Evolutionary conservation across 2,113 vertebrate genomes (phyloP).

Genomic region (Corythornis vintsioides): DNA sequence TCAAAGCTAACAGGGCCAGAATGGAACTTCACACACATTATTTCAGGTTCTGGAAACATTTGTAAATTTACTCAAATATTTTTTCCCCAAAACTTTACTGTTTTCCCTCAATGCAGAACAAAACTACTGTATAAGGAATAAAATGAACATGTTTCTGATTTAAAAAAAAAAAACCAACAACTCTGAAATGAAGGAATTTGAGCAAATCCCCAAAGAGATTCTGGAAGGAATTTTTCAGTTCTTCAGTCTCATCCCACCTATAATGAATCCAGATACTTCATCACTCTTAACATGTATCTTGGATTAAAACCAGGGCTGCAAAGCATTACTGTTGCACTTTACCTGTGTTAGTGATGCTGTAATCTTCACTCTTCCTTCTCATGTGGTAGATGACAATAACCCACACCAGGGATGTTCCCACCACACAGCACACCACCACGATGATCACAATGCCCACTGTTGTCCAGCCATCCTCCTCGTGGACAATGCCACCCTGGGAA

Average conservation of each 20-base stretch:
- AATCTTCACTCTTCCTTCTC: conserved; percentile 83
- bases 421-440: conserved; percentile 83
- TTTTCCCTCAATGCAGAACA: background rate
- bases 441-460: conserved; percentile 84
- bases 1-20: background rate
- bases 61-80: background rate
- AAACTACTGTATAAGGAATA: background rate
- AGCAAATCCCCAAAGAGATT: background rate
- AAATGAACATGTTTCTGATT: background rate
- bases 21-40: background rate
- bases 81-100: background rate
- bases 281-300: background rate
- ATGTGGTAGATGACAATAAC: conserved; percentile 87
- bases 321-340: background rate
- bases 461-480: conserved; percentile 81
- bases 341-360: conserved; percentile 85
- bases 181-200: background rate
- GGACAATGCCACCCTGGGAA: conserved; percentile 66
- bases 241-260: background rate
- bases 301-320: background rate
- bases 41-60: background rate
- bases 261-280: background rate
- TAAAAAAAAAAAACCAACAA: background rate
- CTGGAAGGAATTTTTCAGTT: background rate
- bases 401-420: conserved; percentile 84